Conservation (phyloP, 2,113 vertebrate genomes). For the Cheilinus undulatus region DNA sequence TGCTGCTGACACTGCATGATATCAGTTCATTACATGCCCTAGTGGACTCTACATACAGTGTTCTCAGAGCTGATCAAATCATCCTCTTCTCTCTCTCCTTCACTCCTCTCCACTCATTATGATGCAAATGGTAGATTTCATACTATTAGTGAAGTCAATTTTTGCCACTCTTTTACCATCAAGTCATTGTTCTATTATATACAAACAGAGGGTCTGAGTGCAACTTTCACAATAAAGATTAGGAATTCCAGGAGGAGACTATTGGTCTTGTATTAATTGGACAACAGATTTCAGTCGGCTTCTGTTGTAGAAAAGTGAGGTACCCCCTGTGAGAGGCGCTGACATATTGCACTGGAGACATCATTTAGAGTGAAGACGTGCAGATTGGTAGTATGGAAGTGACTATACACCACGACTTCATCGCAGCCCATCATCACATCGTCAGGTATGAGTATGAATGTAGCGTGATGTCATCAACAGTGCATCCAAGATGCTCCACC, state of each 20-base stretch:
- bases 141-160: neutral
- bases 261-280: too few species aligned
- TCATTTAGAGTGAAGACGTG: too few species aligned
- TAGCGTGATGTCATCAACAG: too few species aligned
- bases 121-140: neutral
- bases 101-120: neutral
- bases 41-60: slow-evolving; percentile 40
- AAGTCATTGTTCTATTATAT: neutral
- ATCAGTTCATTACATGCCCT: slow-evolving; percentile 56
- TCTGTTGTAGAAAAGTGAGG: too few species aligned
- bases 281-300: too few species aligned
- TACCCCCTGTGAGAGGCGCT: too few species aligned
- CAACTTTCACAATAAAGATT: neutral
- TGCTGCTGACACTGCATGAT: slow-evolving; percentile 69
- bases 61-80: neutral
- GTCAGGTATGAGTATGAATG: too few species aligned
- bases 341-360: too few species aligned
- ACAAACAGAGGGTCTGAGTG: neutral
- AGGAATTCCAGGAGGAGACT: neutral
- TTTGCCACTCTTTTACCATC: neutral
- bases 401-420: too few species aligned
- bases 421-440: too few species aligned
- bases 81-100: slow-evolving; percentile 1
- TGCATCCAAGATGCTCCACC: too few species aligned
- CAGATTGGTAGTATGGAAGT: too few species aligned